Evolutionary conservation across 2,888 invertebrate species (phyloP).

Genomic region (Lasioglossum marginatum): DNA sequence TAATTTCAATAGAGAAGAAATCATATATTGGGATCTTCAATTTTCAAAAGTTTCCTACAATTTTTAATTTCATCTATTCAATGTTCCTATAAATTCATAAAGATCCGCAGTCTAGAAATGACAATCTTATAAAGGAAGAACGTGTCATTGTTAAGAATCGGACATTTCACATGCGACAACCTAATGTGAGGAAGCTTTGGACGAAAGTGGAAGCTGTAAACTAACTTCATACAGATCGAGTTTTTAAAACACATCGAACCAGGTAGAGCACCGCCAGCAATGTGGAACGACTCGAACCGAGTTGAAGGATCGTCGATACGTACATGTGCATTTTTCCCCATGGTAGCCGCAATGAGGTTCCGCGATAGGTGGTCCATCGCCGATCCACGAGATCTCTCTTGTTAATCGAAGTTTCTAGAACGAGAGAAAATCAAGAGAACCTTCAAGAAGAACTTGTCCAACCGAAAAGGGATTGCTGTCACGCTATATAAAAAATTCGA

Average conservation of each 20-base stretch:
- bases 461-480: not conserved
- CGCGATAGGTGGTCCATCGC: constrained; percentile 91
- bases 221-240: not conserved
- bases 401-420: constrained; percentile 91
- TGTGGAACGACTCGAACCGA: not conserved
- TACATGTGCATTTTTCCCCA: constrained; percentile 95
- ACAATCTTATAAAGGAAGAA: too few relatives aligned
- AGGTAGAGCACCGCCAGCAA: not conserved
- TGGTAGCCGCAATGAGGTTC: constrained; percentile 96
- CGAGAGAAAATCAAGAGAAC: constrained; percentile 17
- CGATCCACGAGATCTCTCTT: constrained; percentile 91
- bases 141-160: too few relatives aligned
- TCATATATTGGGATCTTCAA: too few relatives aligned
- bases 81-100: too few relatives aligned
- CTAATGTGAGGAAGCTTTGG: too few relatives aligned
- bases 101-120: too few relatives aligned
- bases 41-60: too few relatives aligned
- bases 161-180: too few relatives aligned
- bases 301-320: constrained; percentile 83
- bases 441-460: not conserved
- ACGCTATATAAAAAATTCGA: not conserved
- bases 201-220: too few relatives aligned
- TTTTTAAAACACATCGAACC: not conserved
- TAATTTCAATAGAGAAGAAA: too few relatives aligned
- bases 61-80: too few relatives aligned